These are phyloP conservation scores for Cebus imitator DNA, from an alignment of 2,113 vertebrate genomes.

Conservation along the genomic window DNA sequence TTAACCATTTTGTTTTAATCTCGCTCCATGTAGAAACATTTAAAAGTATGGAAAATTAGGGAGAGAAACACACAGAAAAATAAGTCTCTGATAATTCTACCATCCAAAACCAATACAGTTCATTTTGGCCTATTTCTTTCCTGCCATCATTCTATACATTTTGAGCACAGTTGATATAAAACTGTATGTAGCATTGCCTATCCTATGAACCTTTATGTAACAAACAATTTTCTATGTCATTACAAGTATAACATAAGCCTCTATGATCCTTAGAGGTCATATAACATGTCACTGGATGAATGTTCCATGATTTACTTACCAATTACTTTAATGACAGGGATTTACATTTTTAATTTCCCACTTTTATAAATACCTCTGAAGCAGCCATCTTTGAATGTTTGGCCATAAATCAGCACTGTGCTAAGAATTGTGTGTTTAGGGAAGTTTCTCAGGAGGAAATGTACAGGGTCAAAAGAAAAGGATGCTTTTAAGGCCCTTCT, in stretches of 20 bases:
- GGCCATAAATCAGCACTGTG: slow-evolving; percentile 33
- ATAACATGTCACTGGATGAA: slow-evolving; percentile 4
- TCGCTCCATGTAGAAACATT: slow-evolving; percentile 4
- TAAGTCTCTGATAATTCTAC: neutral
- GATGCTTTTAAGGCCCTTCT: neutral
- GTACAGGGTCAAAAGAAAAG: neutral
- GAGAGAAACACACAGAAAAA: neutral
- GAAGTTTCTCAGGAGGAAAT: slow-evolving; percentile 30
- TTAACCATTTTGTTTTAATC: neutral
- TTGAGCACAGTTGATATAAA: slow-evolving; percentile 41
- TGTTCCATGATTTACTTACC: slow-evolving; percentile 25
- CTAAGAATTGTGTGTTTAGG: slow-evolving; percentile 3
- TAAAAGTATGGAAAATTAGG: neutral
- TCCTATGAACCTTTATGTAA: slow-evolving; percentile 6
- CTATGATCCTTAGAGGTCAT: slow-evolving; percentile 5
- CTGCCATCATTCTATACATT: neutral
- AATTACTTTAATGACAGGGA: neutral
- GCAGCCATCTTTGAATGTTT: neutral
- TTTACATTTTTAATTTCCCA: slow-evolving; percentile 42
- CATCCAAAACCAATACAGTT: neutral
- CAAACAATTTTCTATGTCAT: neutral
- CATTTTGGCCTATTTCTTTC: neutral
- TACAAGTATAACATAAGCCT: slow-evolving; percentile 41
- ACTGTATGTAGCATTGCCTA: neutral
- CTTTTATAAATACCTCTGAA: slow-evolving; percentile 51